Base-by-base conservation (phyloP, 2,888 invertebrate genomes). In the Agrochola macilenta region DNA sequence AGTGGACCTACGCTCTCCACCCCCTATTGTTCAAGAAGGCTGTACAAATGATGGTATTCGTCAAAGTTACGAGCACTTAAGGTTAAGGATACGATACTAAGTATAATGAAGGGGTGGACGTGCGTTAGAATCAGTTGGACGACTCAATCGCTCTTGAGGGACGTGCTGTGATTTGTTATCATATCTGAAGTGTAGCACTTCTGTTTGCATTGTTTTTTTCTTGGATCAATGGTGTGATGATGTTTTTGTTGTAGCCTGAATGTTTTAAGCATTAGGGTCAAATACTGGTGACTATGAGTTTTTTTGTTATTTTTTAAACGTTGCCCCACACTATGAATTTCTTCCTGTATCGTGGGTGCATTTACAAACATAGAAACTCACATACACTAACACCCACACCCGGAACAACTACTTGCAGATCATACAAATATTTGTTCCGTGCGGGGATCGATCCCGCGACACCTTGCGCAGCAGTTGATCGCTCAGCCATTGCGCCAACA, bases 21-120 rank as follows among this genome's bases (percentile, higher is more conserved):
- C 0, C 9, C 5, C 2, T 23, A 20, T 49, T 35, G 26, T 57
- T 69, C 5, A 7, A 66, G 43, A 49, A 66, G 69, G 35, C 60
- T 60, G 63, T 77, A 91, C 89, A 91, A 92, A 92, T 91, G 90
- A 88, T 82, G 83, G 87, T 87, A 94, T 94, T 90, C 90, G 92
- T 94, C 94, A 93, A 91, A 90, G 90, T 93, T 93, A 94, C 91
- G 94, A 92, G 89, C 89, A 87, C 90, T 91, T 81, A 89, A 93
- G 93, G 93, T 92, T 93, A 93, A 92, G 89, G 92, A 93, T 91
- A 91, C 82, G 83, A 88, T 87, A 87, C 87, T 87, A 87, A 88
- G 89, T 87, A 82, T 88, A 85, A 88, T 87, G 89, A 86, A 79
- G 83, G 88, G 81, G 85, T 83, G 86, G 88, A 82, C 89, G 89